Evolutionary conservation across 2,797 vertebrate genomes (phyloP).

Genomic region (Melanotaenia maccullochi): DNA sequence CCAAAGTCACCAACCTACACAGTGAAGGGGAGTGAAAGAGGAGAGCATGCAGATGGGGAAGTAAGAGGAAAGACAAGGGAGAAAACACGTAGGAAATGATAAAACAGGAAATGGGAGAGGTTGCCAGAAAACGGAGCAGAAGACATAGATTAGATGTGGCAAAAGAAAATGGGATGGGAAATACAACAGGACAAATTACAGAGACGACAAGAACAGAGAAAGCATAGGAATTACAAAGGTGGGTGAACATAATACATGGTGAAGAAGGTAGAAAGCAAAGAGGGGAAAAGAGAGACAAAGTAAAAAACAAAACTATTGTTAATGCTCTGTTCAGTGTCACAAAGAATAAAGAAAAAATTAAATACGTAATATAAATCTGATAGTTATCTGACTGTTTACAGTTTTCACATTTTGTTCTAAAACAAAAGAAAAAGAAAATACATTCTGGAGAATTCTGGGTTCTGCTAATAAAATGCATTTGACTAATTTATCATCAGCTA

Average conservation of each 20-base stretch:
- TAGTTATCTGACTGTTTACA: background rate
- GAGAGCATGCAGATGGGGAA: constrained; percentile 13
- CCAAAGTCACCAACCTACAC: constrained; percentile 94
- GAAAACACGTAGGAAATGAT: constrained; percentile 7
- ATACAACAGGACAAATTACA: constrained; percentile 38
- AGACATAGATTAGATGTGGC: constrained; percentile 30
- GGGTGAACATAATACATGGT: constrained; percentile 12
- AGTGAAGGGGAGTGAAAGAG: constrained; percentile 25
- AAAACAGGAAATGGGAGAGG: constrained; percentile 10
- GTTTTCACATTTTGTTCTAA: background rate
- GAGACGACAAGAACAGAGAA: constrained; percentile 6
- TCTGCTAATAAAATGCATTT: no score
- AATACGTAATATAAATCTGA: background rate
- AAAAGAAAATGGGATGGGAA: constrained; percentile 28
- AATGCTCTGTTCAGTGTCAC: background rate
- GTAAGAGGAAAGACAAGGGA: constrained; percentile 15
- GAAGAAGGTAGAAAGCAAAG: constrained; percentile 10
- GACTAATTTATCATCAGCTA: no score
- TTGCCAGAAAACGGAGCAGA: constrained; percentile 16
- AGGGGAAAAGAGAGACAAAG: background rate
- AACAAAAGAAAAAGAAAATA: background rate
- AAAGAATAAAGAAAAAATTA: background rate
- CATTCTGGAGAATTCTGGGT: background rate
- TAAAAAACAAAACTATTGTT: background rate
- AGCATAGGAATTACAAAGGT: constrained; percentile 6